Percentiles rank a stretch among this genome's conserved stretches.
Conservation (phyloP, 2,888 invertebrate genomes). For the Patella caerulea region DNA sequence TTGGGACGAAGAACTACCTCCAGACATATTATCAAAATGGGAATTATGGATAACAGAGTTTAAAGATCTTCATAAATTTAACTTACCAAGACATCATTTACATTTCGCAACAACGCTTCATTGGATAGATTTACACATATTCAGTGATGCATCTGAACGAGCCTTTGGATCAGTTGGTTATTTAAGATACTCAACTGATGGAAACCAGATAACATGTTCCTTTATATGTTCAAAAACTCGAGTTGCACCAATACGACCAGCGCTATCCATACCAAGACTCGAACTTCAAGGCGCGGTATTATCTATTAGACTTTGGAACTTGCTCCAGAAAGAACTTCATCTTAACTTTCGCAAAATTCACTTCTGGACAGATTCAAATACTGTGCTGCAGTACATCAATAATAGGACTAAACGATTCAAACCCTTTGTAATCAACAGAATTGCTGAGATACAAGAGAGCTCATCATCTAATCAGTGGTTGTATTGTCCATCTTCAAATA, state of each 20-base stretch:
- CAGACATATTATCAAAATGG: not conserved
- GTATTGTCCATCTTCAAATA: no score
- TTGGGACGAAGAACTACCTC: not conserved
- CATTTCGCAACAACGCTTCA: not conserved
- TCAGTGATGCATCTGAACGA: slow-evolving; percentile 8
- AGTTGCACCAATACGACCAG: slow-evolving; percentile 1
- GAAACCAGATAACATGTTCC: not conserved
- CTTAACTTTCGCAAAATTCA: no score
- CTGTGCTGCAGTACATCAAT: no score
- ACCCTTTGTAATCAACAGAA: no score
- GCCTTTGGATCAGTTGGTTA: slow-evolving; percentile 10
- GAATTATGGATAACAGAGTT: slow-evolving; percentile 7
- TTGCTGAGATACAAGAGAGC: no score
- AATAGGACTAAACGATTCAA: no score
- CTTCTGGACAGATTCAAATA: no score
- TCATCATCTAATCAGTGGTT: no score
- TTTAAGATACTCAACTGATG: not conserved
- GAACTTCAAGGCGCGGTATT: slow-evolving; percentile 15
- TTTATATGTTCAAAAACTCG: slow-evolving; percentile 3
- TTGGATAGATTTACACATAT: slow-evolving; percentile 11
- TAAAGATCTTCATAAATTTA: not conserved
- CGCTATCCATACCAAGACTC: not conserved
- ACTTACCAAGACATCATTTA: slow-evolving; percentile 11
- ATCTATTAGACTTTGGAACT: slow-evolving; percentile 9
- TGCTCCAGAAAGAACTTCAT: no score